A percentile compares a stretch with the other conserved stretches of the same genome.
phyloP scores from a whole-genome alignment of 2,888 invertebrate genomes.

The Synanthedon myopaeformis region DNA sequence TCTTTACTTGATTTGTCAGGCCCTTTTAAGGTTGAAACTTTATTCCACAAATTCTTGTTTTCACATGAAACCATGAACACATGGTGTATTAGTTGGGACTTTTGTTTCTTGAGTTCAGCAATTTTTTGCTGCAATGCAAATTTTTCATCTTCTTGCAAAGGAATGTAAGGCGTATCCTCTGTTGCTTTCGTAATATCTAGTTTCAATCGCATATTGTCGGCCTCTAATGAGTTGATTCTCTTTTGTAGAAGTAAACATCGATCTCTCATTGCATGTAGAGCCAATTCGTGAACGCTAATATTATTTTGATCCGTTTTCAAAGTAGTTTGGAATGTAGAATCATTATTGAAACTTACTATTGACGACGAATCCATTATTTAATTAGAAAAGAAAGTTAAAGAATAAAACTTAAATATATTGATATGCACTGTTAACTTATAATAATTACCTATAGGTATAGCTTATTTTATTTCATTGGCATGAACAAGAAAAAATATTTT shows the following conservation, averaged over 20 bases:
- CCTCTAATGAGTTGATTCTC: conserved; percentile 77
- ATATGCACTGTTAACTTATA: background rate
- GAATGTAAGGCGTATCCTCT: conserved; percentile 34
- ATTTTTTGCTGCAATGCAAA: conserved; percentile 72
- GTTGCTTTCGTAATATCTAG: conserved; percentile 39
- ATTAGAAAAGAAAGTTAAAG: background rate
- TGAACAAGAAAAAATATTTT: too few species aligned
- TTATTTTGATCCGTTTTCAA: conserved; percentile 49
- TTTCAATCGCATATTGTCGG: conserved; percentile 78
- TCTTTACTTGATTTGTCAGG: conserved; percentile 35
- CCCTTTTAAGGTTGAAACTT: conserved; percentile 69
- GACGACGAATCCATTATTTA: conserved; percentile 53
- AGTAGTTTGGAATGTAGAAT: conserved; percentile 54
- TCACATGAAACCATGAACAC: conserved; percentile 85
- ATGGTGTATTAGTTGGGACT: conserved; percentile 80
- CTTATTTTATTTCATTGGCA: too few species aligned
- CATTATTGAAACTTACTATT: conserved; percentile 62
- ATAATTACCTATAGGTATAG: background rate
- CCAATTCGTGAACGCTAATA: conserved; percentile 77
- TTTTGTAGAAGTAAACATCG: conserved; percentile 81
- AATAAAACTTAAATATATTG: background rate
- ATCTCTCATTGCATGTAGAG: conserved; percentile 85
- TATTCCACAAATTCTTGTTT: conserved; percentile 83
- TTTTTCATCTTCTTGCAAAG: conserved; percentile 56
- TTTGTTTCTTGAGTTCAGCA: conserved; percentile 78